phyloP scores from a whole-genome alignment of 1,140 invertebrate genomes.

The Mylabris phalerata region DNA sequence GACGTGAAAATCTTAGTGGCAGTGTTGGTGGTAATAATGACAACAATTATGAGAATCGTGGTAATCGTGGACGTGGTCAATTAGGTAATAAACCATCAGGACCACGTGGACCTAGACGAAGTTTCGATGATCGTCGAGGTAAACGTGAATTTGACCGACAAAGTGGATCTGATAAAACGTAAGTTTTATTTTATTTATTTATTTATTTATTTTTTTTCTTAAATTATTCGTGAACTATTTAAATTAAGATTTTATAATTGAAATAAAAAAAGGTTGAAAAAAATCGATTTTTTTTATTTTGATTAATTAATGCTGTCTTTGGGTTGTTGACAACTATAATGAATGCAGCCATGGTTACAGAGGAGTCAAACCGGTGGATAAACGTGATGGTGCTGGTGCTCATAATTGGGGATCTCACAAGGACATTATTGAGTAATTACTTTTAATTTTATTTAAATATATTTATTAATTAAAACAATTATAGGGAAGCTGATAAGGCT shows the following conservation, averaged over 20 bases:
- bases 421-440: conserved; percentile 74
- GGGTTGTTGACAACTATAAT: conserved; percentile 30
- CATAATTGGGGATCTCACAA: conserved; percentile 94
- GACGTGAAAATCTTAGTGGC: conserved; percentile 8
- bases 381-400: conserved; percentile 86
- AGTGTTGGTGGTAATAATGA: conserved; percentile 11
- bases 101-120: conserved; percentile 43
- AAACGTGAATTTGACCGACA: conserved; percentile 92
- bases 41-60: conserved; percentile 31
- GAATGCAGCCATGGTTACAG: conserved; percentile 52
- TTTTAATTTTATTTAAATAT: too few species aligned
- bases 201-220: background rate
- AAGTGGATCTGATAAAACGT: conserved; percentile 91
- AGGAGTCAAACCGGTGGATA: conserved; percentile 89
- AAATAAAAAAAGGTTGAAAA: background rate
- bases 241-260: background rate
- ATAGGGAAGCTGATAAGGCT: conserved; percentile 35
- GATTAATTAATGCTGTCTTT: background rate
- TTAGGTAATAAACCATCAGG: conserved; percentile 42
- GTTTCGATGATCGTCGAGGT: conserved; percentile 62
- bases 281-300: background rate
- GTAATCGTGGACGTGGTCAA: conserved; percentile 37
- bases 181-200: conserved; percentile 36
- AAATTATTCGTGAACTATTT: background rate
- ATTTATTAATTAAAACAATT: conserved; percentile 1